These are phyloP conservation scores for Otocyon megalotis DNA, from an alignment of 2,113 vertebrate genomes.

Conservation along the genomic window DNA sequence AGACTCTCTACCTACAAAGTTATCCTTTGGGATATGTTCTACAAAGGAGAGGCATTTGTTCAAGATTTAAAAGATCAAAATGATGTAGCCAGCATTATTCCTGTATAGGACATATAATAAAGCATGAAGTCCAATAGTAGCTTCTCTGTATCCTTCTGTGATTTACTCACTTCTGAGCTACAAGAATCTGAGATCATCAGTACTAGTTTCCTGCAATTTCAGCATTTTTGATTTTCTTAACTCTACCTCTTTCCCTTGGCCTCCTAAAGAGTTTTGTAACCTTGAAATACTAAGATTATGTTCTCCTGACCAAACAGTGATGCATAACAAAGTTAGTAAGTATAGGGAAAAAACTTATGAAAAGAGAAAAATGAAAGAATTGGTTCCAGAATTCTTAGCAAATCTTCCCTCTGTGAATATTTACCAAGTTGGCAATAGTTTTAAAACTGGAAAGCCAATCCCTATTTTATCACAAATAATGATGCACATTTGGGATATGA, in stretches of 20 bases:
- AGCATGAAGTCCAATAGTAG: background rate
- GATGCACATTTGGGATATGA: background rate
- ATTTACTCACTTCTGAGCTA: background rate
- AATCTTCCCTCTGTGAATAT: constrained; percentile 88
- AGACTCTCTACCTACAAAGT: background rate
- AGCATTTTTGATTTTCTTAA: background rate
- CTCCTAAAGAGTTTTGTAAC: background rate
- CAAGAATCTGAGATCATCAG: background rate
- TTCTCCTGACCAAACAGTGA: background rate
- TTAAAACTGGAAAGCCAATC: constrained; percentile 86
- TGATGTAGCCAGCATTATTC: background rate
- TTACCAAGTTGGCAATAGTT: constrained; percentile 88
- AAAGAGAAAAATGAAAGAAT: background rate
- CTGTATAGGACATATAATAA: background rate
- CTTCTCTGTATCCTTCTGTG: background rate
- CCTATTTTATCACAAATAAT: constrained; percentile 82
- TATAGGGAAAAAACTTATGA: background rate
- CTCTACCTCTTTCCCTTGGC: background rate
- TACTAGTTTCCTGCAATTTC: background rate
- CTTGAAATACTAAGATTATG: background rate
- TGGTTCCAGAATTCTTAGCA: constrained; percentile 78
- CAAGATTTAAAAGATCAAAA: background rate
- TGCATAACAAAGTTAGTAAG: background rate
- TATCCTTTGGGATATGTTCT: background rate
- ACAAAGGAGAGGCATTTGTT: background rate